Conservation (phyloP, 2,113 vertebrate genomes). For the Ginglymostoma cirratum region DNA sequence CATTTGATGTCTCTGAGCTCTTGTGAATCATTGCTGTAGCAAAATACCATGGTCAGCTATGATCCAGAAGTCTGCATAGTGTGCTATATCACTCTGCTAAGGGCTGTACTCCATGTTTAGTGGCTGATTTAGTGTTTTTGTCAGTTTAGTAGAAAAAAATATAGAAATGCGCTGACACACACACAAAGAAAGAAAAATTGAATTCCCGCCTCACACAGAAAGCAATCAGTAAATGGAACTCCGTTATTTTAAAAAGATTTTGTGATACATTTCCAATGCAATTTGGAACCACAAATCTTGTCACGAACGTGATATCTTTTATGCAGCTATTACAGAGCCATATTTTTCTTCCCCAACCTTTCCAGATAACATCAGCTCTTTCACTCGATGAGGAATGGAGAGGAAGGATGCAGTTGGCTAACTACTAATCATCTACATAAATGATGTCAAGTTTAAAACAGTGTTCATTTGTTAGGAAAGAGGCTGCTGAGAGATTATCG, state of each 20-base stretch:
- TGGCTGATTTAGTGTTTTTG: background rate
- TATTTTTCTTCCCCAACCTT: conserved; percentile 6
- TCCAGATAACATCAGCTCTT: background rate
- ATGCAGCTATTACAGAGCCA: conserved; percentile 17
- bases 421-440: conserved; percentile 10
- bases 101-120: background rate
- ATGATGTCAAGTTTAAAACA: background rate
- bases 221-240: background rate
- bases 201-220: background rate
- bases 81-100: background rate
- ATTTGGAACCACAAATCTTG: conserved; percentile 8
- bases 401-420: background rate
- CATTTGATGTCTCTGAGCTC: background rate
- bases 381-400: background rate
- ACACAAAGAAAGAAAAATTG: background rate
- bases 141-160: background rate
- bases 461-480: background rate
- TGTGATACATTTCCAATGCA: conserved; percentile 1
- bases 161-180: background rate
- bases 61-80: background rate
- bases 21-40: background rate
- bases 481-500: background rate
- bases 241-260: conserved; percentile 5
- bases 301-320: conserved; percentile 4
- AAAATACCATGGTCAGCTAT: background rate